These are phyloP conservation scores for Chrysocyon brachyurus DNA, from an alignment of 2,797 vertebrate species.

Conservation along the genomic window DNA sequence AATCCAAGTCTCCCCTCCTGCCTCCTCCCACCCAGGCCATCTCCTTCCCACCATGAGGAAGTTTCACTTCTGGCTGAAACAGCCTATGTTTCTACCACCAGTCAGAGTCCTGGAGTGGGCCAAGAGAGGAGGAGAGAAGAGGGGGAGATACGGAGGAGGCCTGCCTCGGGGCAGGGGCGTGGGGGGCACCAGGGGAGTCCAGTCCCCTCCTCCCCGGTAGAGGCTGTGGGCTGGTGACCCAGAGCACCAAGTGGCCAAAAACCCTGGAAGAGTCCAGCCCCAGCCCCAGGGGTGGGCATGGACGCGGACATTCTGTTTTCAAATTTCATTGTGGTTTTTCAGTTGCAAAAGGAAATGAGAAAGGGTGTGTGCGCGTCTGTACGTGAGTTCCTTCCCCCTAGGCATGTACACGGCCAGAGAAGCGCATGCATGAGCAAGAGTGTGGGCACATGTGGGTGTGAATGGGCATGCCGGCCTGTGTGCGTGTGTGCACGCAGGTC, in stretches of 20 bases:
- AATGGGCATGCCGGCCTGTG: not conserved
- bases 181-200: not conserved
- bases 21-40: not conserved
- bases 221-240: not conserved
- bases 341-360: conserved; percentile 86
- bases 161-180: not conserved
- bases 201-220: not conserved
- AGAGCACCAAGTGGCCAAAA: not conserved
- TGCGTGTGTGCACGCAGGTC: not conserved
- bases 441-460: not conserved
- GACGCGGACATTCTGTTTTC: conserved; percentile 36
- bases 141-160: not conserved
- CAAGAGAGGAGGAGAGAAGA: not conserved
- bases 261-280: not conserved
- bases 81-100: not conserved
- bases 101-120: not conserved
- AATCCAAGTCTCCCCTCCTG: not conserved
- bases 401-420: not conserved
- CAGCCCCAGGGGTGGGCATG: not conserved
- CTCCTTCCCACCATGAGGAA: not conserved
- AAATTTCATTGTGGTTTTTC: conserved; percentile 84
- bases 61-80: not conserved
- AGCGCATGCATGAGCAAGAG: not conserved
- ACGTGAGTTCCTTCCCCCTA: not conserved
- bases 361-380: not conserved